Evolutionary conservation across 1,140 invertebrate species (phyloP), one percentile per base, ranked within the genome.

Genomic region (Drosophila repletoides): DNA sequence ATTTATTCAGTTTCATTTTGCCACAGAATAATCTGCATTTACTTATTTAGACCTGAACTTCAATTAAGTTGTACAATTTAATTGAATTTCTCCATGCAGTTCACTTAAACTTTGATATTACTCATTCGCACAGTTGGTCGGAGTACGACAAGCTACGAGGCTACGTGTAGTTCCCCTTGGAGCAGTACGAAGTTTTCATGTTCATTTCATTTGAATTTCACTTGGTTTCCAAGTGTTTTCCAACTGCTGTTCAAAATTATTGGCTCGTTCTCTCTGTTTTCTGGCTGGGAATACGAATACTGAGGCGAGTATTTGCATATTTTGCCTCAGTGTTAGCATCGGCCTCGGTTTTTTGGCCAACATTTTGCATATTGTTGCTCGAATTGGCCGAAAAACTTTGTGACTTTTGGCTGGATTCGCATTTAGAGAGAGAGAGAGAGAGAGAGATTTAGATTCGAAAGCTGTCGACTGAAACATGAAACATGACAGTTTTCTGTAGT

Each of bases 401-500:
- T 80, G 71, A 81, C 72, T 80, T 76, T 76, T 58, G 31, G 29
- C 26, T n/a, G n/a, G n/a, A n/a, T n/a, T 14, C 26, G 12, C 12
- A 17, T 15, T 26, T 12, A 41, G 24, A 21, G 31, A 31, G 29
- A n/a, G 12, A 17, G 28, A 10, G 15, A 19, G n/a, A 19, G 45
- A 34, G 26, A 70, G 58, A 58, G 43, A n/a, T 17, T 3, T 19
- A 12, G 14, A 14, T 38, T 38, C 6, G 12, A 7, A 40, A n/a
- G n/a, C 17, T 21, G n/a, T 53, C 26, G 14, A 26, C 40, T 24
- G 58, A 45, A 68, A 68, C 65, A 68, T 24, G 58, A 45, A 68
- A 68, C 65, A 68, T 63, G 76, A 79, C 76, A 79, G 76, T 71
- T 80, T 77, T 74, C 60, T 72, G 79, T 46, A 75, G 65, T 64